Evolutionary conservation across 1,140 invertebrate genomes (phyloP), one percentile per base, ranked within the genome.

Genomic region (Listronotus bonariensis): DNA sequence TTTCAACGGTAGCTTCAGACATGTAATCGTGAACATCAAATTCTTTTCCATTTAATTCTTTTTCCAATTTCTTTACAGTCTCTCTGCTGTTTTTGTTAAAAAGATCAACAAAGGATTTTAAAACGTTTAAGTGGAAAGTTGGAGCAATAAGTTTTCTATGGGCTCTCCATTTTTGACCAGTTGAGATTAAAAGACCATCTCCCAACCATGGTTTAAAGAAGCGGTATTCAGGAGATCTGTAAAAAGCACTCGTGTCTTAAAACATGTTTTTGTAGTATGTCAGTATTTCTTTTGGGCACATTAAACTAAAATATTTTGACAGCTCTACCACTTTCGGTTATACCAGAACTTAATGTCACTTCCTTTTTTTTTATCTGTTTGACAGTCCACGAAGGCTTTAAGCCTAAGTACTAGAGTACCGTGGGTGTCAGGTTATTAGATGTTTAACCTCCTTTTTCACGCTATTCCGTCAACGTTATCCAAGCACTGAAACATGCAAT

Each of bases 121-220:
- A 80, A 1, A 92, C 88, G 76, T 92, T 92, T 79, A 92, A 82
- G 75, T 92, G 90, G 86, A 92, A 92, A 70, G 90, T 91, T 17
- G 90, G 90, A 9, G 90, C 89, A 68, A 92, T 92, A 58, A 92
- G 80, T 81, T 92, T 92, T 64, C 90, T 85, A 73, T 92, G 90
- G 12, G 87, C 83, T 15, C 89, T 85, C 90, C 90, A 92, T 84
- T 90, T 92, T 68, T 86, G 85, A 74, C 90, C 90, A 18, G 84
- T 86, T 57, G 89, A 92, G 17, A 93, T 93, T 1, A 96, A 82
- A 4, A 96, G 80, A 53, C 93, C 94, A 69, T 93, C 87, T 11
- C 93, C 93, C 41, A 96, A 84, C 93, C 94, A 96, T 0, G 92
- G 92, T 74, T 93, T 88, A 64, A 98, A 90, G 75, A 90, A 93